Percentiles rank a stretch among this genome's conserved stretches.
These are phyloP conservation scores for Platycheirus albimanus DNA, from an alignment of 2,888 invertebrate genomes.

Conservation along the genomic window DNA sequence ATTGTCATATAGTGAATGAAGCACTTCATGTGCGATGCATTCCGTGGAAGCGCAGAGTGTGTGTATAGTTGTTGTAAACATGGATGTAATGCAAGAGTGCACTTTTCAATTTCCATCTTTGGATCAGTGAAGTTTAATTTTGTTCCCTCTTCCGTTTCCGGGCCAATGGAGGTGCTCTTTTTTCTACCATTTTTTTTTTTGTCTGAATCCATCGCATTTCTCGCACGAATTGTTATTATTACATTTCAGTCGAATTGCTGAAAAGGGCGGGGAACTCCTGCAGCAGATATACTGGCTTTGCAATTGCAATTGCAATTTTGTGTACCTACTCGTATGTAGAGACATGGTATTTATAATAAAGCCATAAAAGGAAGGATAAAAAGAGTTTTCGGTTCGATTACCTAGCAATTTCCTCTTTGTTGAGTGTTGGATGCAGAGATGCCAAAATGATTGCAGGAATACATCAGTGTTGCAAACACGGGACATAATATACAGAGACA, in stretches of 20 bases:
- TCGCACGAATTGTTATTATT: conserved; percentile 53
- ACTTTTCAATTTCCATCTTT: conserved; percentile 46
- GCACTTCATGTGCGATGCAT: conserved; percentile 17
- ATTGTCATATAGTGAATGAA: conserved; percentile 17
- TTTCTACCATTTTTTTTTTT: not conserved
- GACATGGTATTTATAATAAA: not conserved
- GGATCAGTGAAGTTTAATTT: conserved; percentile 43
- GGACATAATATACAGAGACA: not conserved
- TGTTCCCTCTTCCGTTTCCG: conserved; percentile 23
- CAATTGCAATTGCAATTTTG: not conserved
- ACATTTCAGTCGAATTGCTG: conserved; percentile 46
- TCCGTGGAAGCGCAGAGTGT: too few species aligned
- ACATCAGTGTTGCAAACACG: not conserved
- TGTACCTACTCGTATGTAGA: not conserved
- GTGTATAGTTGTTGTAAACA: too few species aligned
- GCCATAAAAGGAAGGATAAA: not conserved
- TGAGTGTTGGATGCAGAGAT: not conserved
- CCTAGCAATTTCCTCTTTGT: conserved; percentile 38
- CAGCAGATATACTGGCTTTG: too few species aligned
- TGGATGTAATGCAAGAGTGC: not conserved
- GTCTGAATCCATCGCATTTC: conserved; percentile 9
- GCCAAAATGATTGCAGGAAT: not conserved
- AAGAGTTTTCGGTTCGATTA: conserved; percentile 48
- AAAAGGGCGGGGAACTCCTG: not conserved
- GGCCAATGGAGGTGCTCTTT: conserved; percentile 1